These are phyloP conservation scores for Antennarius maculatus DNA, from an alignment of 2,797 vertebrate species.

Conservation along the genomic window DNA sequence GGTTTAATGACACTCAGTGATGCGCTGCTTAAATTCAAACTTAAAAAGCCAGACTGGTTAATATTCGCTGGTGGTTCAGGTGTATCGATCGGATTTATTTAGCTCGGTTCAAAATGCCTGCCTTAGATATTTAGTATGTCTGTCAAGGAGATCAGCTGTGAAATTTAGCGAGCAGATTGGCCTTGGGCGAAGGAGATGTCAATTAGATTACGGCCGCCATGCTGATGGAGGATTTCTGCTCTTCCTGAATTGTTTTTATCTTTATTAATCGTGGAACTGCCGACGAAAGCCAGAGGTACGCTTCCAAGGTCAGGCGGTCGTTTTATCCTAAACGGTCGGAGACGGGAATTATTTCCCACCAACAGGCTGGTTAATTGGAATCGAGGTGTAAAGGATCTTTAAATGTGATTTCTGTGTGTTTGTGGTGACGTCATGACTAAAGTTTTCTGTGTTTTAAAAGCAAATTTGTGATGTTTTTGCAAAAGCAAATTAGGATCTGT, in stretches of 20 bases:
- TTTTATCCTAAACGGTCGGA: slow-evolving; percentile 17
- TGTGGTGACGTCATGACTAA: no score
- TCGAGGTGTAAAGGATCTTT: not conserved
- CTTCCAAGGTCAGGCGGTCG: slow-evolving; percentile 46
- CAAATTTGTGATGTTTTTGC: no score
- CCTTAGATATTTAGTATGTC: slow-evolving; percentile 30
- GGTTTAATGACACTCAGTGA: no score
- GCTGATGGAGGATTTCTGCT: slow-evolving; percentile 32
- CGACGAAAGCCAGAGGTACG: slow-evolving; percentile 25
- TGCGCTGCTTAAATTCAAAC: no score
- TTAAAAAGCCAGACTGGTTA: no score
- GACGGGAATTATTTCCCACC: not conserved
- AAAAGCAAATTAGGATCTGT: no score
- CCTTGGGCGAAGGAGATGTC: slow-evolving; percentile 46
- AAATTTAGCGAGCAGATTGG: slow-evolving; percentile 41
- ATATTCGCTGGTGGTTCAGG: no score
- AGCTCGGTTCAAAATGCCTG: slow-evolving; percentile 20
- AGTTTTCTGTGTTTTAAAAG: no score
- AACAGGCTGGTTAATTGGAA: slow-evolving; percentile 5
- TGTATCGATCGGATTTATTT: no score
- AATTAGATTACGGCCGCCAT: slow-evolving; percentile 43
- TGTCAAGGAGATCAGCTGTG: slow-evolving; percentile 43
- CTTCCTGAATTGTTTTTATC: slow-evolving; percentile 42
- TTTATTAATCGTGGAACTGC: slow-evolving; percentile 30
- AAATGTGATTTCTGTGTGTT: no score